These are phyloP conservation scores for Cichlasoma orientale DNA, from an alignment of 2,797 vertebrate genomes.

Conservation along the genomic window DNA sequence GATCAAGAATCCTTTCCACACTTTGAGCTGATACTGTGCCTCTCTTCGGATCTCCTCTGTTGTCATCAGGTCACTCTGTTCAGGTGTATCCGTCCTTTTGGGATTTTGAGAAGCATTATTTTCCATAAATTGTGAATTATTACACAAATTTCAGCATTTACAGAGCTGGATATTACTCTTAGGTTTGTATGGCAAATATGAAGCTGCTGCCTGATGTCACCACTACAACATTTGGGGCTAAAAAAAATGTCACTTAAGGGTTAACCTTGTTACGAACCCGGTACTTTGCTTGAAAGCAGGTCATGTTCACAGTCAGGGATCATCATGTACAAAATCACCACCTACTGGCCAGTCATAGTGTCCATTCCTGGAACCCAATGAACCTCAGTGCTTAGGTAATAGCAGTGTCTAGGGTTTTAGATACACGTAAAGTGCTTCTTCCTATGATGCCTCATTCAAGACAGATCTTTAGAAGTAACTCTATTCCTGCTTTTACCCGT, in stretches of 20 bases:
- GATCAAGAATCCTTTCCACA: constrained; percentile 98
- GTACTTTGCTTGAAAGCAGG: not conserved
- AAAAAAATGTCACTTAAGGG: not conserved
- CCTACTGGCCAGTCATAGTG: not conserved
- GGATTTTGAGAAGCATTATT: constrained; percentile 43
- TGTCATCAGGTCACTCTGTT: constrained; percentile 75
- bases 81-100: constrained; percentile 78
- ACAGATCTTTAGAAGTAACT: not conserved
- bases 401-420: not conserved
- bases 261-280: not conserved
- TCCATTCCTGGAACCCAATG: not conserved
- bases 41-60: constrained; percentile 81
- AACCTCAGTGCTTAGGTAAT: not conserved
- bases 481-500: not conserved
- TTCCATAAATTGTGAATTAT: not conserved
- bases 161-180: not conserved
- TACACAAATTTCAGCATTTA: not conserved
- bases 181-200: not conserved
- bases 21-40: constrained; percentile 85
- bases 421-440: not conserved
- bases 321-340: not conserved
- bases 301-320: not conserved
- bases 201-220: not conserved
- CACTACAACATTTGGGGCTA: not conserved
- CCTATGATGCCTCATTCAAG: not conserved